phyloP scores from a whole-genome alignment of 30 jellyfish, hydroid and myxozoan species.

The Hydra vulgaris region DNA sequence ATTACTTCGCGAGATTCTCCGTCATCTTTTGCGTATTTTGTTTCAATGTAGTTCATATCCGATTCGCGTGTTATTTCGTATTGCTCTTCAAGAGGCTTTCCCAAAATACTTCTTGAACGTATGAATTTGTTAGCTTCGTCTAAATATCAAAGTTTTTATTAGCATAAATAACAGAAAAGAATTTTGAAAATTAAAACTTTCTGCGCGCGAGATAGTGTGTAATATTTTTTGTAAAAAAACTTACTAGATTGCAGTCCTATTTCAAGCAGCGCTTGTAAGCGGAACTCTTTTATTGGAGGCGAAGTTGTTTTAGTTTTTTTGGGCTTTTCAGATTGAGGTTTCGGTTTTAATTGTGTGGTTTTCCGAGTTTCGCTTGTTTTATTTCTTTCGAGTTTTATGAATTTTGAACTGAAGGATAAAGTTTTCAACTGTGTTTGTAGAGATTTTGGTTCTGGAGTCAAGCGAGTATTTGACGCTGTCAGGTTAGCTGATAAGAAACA shows the following conservation, averaged over 20 bases:
- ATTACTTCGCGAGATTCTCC: slow-evolving; percentile 6
- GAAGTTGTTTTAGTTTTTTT: neutral
- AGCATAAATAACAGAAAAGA: neutral
- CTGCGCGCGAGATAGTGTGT: too few relatives aligned
- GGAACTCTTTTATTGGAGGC: neutral
- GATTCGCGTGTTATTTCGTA: slow-evolving; percentile 57
- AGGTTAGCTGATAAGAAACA: neutral
- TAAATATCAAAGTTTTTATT: neutral
- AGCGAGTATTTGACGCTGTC: neutral
- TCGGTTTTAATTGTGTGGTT: too few relatives aligned
- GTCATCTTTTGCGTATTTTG: slow-evolving; percentile 1
- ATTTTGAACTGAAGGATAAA: too few relatives aligned
- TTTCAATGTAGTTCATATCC: slow-evolving; percentile 48
- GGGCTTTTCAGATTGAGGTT: too few relatives aligned
- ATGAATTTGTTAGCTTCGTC: slow-evolving; percentile 75
- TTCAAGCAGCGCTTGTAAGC: neutral
- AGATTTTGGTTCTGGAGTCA: too few relatives aligned
- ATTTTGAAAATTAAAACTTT: too few relatives aligned
- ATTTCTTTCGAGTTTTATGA: too few relatives aligned
- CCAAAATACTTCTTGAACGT: slow-evolving; percentile 41
- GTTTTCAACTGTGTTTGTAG: too few relatives aligned
- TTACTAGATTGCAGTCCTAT: neutral
- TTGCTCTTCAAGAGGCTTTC: slow-evolving; percentile 61
- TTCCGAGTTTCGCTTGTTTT: too few relatives aligned
- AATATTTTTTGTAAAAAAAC: neutral